phyloP scores from a whole-genome alignment of 1,140 invertebrate species.

The Penaeus chinensis region DNA sequence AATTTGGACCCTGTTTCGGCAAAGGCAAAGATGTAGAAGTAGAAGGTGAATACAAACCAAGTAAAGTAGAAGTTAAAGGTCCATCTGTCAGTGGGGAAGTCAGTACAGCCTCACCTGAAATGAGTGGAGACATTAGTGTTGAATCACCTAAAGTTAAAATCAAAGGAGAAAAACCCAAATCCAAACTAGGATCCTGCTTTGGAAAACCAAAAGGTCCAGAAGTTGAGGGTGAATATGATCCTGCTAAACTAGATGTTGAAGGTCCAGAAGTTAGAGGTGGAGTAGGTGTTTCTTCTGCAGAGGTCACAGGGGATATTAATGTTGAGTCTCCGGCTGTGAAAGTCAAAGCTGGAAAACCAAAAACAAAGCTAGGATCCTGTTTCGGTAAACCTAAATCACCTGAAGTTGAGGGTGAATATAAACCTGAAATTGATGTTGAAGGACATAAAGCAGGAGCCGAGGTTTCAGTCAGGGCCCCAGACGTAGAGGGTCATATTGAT shows the following conservation, averaged over 20 bases:
- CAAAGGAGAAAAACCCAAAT: background rate
- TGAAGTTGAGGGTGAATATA: slow-evolving; percentile 39
- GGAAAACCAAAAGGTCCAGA: slow-evolving; percentile 44
- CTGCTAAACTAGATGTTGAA: slow-evolving; percentile 25
- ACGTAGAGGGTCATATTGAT: background rate
- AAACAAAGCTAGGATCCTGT: slow-evolving; percentile 43
- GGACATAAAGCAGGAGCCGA: slow-evolving; percentile 22
- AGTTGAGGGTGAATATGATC: slow-evolving; percentile 26
- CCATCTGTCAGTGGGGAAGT: slow-evolving; percentile 1
- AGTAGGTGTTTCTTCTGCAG: slow-evolving; percentile 10
- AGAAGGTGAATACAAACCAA: slow-evolving; percentile 42
- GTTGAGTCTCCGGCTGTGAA: slow-evolving; percentile 24
- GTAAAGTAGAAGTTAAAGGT: slow-evolving; percentile 35
- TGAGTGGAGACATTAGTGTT: background rate
- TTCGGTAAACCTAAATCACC: slow-evolving; percentile 48
- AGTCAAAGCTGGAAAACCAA: slow-evolving; percentile 32
- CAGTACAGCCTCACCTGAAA: background rate
- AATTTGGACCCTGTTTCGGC: slow-evolving; percentile 49
- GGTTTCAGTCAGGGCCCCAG: background rate
- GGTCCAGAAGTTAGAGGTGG: slow-evolving; percentile 8
- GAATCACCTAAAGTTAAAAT: background rate
- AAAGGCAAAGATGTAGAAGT: slow-evolving; percentile 36
- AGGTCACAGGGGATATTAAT: slow-evolving; percentile 3
- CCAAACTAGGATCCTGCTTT: slow-evolving; percentile 18
- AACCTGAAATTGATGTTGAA: slow-evolving; percentile 20